Conservation (phyloP, 2,113 vertebrate species). For the Turnix velox region DNA sequence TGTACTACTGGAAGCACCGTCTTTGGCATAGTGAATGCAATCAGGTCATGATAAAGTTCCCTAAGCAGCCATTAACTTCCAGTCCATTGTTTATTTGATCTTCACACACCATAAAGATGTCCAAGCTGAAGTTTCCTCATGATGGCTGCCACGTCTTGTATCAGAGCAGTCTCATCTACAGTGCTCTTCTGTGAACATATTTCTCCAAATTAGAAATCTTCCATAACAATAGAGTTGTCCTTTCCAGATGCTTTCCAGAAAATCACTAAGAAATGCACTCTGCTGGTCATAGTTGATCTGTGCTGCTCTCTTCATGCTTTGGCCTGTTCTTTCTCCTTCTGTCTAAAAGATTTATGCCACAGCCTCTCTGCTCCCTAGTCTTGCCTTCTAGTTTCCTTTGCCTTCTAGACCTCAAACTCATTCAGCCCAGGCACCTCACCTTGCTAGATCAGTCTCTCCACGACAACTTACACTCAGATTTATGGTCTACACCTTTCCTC, state of each 20-base stretch:
- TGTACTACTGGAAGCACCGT: fast-evolving
- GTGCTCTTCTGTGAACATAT: neutral
- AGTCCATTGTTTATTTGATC: neutral
- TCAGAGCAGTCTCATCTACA: neutral
- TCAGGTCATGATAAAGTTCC: neutral
- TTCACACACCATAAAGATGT: neutral
- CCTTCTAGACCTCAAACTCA: neutral
- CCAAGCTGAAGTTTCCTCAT: neutral
- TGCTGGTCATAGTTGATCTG: neutral
- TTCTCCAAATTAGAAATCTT: neutral
- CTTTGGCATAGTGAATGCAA: neutral
- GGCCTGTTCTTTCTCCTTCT: neutral
- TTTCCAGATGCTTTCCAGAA: neutral
- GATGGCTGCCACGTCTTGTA: neutral
- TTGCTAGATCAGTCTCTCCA: neutral
- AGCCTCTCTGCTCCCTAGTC: neutral
- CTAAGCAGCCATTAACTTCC: neutral
- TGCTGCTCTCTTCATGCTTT: neutral
- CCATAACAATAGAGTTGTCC: neutral
- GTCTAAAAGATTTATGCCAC: neutral
- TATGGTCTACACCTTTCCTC: neutral
- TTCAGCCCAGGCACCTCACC: neutral
- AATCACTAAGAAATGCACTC: neutral
- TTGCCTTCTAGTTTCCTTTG: neutral
- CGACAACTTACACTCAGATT: neutral